Evolutionary conservation across 2,113 vertebrate genomes (phyloP).

Genomic region (Egretta garzetta): DNA sequence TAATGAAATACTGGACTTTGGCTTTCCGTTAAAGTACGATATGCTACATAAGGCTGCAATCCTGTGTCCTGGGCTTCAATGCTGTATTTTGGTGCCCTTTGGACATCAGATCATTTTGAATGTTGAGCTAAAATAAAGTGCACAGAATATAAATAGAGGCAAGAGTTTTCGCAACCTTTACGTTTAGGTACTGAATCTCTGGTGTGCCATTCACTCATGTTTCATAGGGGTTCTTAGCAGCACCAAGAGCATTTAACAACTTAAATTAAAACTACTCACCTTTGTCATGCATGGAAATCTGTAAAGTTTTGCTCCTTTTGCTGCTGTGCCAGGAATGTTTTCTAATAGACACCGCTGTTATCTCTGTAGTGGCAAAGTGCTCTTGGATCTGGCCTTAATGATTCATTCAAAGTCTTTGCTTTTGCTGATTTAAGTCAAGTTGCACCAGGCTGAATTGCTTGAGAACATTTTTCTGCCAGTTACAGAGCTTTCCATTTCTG

Average conservation of each 20-base stretch:
- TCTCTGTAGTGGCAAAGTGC: not conserved
- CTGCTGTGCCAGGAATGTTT: not conserved
- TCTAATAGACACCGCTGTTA: not conserved
- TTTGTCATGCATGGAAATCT: not conserved
- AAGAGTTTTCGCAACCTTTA: not conserved
- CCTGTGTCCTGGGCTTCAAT: not conserved
- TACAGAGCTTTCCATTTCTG: not conserved
- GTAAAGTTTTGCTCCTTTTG: not conserved
- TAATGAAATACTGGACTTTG: conserved; percentile 60
- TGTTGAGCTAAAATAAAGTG: conserved; percentile 32
- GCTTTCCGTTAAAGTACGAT: conserved; percentile 3
- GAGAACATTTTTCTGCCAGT: not conserved
- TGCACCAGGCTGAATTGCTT: not conserved
- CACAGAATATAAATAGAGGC: not conserved
- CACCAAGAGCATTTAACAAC: not conserved
- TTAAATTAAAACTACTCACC: not conserved
- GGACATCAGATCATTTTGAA: not conserved
- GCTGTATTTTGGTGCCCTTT: not conserved
- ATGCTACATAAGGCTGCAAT: not conserved
- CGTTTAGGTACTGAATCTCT: not conserved
- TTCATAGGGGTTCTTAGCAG: not conserved
- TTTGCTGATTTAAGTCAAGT: not conserved
- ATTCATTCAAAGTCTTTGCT: not conserved
- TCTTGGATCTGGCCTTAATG: not conserved
- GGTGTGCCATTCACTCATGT: not conserved